Conservation (phyloP, 2,797 vertebrate species). For the Smutsia gigantea region DNA sequence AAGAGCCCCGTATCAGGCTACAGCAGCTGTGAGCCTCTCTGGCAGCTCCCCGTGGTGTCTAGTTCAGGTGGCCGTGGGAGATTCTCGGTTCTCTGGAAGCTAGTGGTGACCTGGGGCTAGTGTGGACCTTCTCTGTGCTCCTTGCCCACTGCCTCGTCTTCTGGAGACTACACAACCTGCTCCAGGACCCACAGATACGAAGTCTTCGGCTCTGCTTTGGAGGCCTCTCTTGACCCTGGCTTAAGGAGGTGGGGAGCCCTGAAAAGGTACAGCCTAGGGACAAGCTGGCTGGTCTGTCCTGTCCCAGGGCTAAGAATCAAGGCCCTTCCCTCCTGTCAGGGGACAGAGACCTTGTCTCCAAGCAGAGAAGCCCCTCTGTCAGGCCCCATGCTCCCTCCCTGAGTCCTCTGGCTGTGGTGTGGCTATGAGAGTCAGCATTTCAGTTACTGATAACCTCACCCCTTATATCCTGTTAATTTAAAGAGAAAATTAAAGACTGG, state of each 20-base stretch:
- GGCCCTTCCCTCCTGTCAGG: not conserved
- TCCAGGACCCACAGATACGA: not conserved
- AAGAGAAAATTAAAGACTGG: not conserved
- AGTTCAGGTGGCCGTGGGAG: accelerated
- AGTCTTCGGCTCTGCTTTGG: not conserved
- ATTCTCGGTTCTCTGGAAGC: not conserved
- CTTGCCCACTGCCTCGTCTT: not conserved
- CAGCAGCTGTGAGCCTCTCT: accelerated
- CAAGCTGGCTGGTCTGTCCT: not conserved
- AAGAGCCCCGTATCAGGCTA: not conserved
- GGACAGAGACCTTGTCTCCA: not conserved
- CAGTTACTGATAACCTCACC: not conserved
- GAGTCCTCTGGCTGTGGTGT: not conserved
- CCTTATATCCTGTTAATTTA: not conserved
- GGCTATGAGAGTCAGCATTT: not conserved
- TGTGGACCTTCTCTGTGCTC: too few species aligned
- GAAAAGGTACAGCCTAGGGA: not conserved
- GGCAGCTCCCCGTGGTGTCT: not conserved
- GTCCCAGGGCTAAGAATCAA: not conserved
- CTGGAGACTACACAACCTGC: not conserved
- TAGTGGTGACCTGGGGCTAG: not conserved
- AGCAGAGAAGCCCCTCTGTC: not conserved
- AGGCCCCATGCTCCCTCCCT: not conserved
- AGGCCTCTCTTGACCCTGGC: not conserved
- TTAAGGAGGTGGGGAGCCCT: not conserved